Base-by-base conservation (phyloP, 2,113 vertebrate genomes). In the Neomonachus schauinslandi region DNA sequence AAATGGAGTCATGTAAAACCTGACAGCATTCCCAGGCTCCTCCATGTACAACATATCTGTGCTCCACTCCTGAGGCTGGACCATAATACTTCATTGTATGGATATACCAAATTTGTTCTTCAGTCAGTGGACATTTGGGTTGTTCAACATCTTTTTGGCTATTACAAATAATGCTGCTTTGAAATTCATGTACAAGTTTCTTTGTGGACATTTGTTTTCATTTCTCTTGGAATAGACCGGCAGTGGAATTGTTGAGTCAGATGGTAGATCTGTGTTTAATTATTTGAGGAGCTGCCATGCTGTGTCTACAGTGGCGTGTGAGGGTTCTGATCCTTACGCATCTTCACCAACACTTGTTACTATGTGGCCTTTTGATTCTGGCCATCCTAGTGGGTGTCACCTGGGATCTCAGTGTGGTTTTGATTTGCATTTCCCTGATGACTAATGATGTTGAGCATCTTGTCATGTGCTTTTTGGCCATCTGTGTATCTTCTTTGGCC, bases 61-160 rank as follows among this genome's bases (percentile, higher is more conserved):
- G 36, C 46, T 13, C 76, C 16, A 1, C 4, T 85, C 46, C 36
- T 39, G 26, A 33, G 18, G 24, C 9, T 59, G 55, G 67, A 18
- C 33, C 67, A 15, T 42, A 14, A 4, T 14, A 5, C 1, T 26
- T 33, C 67, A 1, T 5, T 14, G 22, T 16, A 1, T 1, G 26
- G 11, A 16, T 0, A 1, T 3, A 6, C 11, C 19, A 31, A 0
- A 0, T 7, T 12, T 36, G 69, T 18, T 71, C 72, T 91, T 81
- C 6, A 4, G 28, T 1, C 3, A n/a, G 8, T 4, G 19, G n/a
- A 6, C 4, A 0, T 18, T 21, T 46, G 16, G 12, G n/a, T 22
- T 10, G 53, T 53, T 28, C 42, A 13, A 7, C 4, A 6, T 19
- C 39, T 5, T 67, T 36, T 1, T 4, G 28, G 61, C n/a, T 5